phyloP scores from a whole-genome alignment of 2,113 vertebrate genomes.

The Zingel zingel region DNA sequence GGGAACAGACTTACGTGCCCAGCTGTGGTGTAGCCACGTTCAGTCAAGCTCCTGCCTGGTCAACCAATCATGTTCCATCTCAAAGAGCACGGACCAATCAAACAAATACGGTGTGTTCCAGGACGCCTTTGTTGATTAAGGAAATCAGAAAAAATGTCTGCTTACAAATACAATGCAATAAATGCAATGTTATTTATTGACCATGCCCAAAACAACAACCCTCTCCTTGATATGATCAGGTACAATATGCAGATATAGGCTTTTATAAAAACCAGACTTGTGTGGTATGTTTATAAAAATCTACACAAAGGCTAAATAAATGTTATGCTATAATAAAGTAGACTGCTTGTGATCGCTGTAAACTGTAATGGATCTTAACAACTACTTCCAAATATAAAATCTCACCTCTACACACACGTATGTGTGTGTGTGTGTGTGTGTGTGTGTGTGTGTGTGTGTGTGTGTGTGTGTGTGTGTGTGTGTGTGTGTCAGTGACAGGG shows the following conservation, averaged over 20 bases:
- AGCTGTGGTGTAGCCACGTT: conserved; percentile 75
- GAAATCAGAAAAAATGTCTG: background rate
- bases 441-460: conserved; percentile 4
- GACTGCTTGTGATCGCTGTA: too few relatives aligned
- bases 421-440: too few relatives aligned
- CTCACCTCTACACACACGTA: too few relatives aligned
- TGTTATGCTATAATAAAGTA: background rate
- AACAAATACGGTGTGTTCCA: background rate
- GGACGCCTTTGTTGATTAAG: background rate
- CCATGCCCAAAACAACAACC: background rate
- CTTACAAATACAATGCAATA: background rate
- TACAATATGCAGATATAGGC: background rate
- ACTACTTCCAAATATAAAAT: too few relatives aligned
- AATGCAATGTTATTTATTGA: background rate
- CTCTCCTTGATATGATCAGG: background rate
- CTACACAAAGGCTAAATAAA: background rate
- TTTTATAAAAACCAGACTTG: background rate
- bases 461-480: conserved; percentile 12
- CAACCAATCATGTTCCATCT: conserved; percentile 66
- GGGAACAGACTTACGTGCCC: conserved; percentile 56
- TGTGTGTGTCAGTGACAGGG: conserved; percentile 16
- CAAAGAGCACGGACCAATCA: conserved; percentile 33
- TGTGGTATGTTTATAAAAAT: background rate
- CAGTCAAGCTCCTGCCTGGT: background rate
- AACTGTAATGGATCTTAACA: too few relatives aligned